Conservation (phyloP, 2,113 vertebrate genomes). For the Elachura formosa region DNA sequence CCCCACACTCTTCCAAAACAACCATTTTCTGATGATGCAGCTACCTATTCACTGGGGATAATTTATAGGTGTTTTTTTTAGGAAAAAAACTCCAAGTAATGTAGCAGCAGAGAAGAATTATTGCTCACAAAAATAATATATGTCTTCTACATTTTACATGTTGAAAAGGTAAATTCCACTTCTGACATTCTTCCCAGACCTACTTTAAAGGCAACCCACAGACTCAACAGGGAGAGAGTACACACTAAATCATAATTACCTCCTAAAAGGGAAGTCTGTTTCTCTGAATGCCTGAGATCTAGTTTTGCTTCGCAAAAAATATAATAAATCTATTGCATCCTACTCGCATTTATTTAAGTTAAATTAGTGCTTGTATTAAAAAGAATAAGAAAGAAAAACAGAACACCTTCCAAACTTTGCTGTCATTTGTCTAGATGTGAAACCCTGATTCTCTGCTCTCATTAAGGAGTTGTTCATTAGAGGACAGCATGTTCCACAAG, state of each 20-base stretch:
- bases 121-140: constrained; percentile 46
- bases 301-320: constrained; percentile 57
- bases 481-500: constrained; percentile 8
- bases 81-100: not conserved
- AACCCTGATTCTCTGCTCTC: constrained; percentile 15
- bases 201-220: constrained; percentile 67
- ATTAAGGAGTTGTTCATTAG: constrained; percentile 62
- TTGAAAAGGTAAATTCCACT: constrained; percentile 67
- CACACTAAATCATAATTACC: constrained; percentile 74
- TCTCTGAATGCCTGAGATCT: constrained; percentile 56
- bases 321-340: constrained; percentile 69
- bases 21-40: constrained; percentile 48
- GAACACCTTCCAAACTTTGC: constrained; percentile 45
- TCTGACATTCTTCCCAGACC: constrained; percentile 62
- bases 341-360: constrained; percentile 65
- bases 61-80: constrained; percentile 44
- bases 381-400: constrained; percentile 58
- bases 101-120: constrained; percentile 41
- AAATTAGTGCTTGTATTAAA: constrained; percentile 70
- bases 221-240: constrained; percentile 64
- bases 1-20: constrained; percentile 21
- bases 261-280: constrained; percentile 63
- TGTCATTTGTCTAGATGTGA: not conserved
- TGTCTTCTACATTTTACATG: constrained; percentile 38
- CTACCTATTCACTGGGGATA: constrained; percentile 8